These are phyloP conservation scores for Tillus elongatus DNA, from an alignment of 2,888 invertebrate genomes.

Conservation along the genomic window DNA sequence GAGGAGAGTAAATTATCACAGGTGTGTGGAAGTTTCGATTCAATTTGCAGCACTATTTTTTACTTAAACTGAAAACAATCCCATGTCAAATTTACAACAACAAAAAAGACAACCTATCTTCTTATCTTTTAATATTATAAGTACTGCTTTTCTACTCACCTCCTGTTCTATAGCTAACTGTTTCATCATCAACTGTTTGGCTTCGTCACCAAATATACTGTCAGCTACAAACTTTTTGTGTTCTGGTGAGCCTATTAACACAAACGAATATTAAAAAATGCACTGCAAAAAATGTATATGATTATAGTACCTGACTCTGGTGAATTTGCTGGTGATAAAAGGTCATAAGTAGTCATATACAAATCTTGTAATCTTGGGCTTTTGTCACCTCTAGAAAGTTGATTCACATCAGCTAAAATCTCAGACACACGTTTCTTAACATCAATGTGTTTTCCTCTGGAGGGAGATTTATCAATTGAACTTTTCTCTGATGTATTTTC, in stretches of 20 bases:
- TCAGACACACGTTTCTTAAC: slow-evolving; percentile 37
- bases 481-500: slow-evolving; percentile 1
- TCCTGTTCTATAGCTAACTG: slow-evolving; percentile 56
- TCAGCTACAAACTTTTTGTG: slow-evolving; percentile 16
- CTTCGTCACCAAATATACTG: slow-evolving; percentile 43
- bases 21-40: no score
- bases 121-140: no score
- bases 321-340: slow-evolving; percentile 28
- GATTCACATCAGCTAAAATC: slow-evolving; percentile 34
- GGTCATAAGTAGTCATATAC: slow-evolving; percentile 38
- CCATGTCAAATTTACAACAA: no score
- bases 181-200: slow-evolving; percentile 52
- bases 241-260: slow-evolving; percentile 27
- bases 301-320: slow-evolving; percentile 34
- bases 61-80: no score
- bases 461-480: no score
- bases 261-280: no score
- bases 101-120: no score
- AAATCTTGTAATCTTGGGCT: slow-evolving; percentile 38
- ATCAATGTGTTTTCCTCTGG: no score
- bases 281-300: not conserved
- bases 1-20: no score
- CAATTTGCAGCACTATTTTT: no score
- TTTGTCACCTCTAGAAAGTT: slow-evolving; percentile 30
- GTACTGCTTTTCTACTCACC: slow-evolving; percentile 43